A percentile compares a stretch with the other conserved stretches of the same genome.
phyloP scores from a whole-genome alignment of 2,113 vertebrate genomes.

The Fulmarus glacialis region DNA sequence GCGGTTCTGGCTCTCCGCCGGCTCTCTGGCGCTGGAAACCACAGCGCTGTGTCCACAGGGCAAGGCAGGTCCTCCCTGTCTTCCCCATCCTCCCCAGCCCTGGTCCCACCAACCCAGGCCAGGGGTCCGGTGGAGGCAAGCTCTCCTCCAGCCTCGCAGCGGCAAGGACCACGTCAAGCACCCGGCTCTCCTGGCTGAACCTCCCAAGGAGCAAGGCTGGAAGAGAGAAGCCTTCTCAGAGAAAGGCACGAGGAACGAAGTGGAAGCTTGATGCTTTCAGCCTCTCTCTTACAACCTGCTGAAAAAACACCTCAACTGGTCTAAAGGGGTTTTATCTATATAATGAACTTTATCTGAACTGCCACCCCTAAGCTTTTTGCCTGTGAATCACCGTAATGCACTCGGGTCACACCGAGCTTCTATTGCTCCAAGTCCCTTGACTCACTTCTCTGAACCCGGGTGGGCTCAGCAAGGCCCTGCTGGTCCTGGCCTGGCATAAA shows the following conservation, averaged over 20 bases:
- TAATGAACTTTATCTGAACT: background rate
- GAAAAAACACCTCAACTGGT: background rate
- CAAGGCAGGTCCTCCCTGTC: background rate
- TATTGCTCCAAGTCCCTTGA: background rate
- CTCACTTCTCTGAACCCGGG: background rate
- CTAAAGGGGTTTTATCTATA: background rate
- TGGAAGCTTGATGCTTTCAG: background rate
- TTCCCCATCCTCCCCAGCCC: background rate
- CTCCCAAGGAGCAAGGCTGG: background rate
- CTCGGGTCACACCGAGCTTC: background rate
- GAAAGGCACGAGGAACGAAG: accelerated
- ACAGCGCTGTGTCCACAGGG: accelerated
- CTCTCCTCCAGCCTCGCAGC: background rate
- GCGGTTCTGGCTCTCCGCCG: accelerated
- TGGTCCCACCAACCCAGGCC: too few relatives aligned
- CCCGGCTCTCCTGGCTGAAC: background rate
- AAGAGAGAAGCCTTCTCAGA: background rate
- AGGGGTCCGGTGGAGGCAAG: background rate
- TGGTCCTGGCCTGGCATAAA: background rate
- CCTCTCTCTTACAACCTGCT: background rate
- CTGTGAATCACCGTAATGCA: accelerated
- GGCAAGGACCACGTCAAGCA: too few relatives aligned
- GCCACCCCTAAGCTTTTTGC: background rate
- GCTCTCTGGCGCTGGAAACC: background rate
- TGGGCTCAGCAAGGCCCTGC: background rate